Conservation (phyloP, 1,140 invertebrate species). For the Uloborus diversus region DNA sequence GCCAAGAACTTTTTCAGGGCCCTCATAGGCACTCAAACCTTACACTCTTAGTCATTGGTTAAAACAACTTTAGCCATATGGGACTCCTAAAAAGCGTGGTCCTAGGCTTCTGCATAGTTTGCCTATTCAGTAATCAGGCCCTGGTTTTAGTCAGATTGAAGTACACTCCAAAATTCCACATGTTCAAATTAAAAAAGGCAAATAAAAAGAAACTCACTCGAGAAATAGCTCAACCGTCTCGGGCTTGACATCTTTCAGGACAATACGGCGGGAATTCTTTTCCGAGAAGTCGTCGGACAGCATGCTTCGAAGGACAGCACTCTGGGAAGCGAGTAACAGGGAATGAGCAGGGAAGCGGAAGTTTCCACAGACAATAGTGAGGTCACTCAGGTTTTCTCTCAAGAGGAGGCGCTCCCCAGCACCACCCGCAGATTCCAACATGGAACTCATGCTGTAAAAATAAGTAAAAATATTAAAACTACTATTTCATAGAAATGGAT, state of each 20-base stretch:
- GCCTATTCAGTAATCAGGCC: too few relatives aligned
- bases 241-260: conserved; percentile 7
- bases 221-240: conserved; percentile 13
- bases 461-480: too few relatives aligned
- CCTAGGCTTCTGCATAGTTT: too few relatives aligned
- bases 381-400: conserved; percentile 34
- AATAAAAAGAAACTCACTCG: not conserved
- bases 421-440: not conserved
- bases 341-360: conserved; percentile 32
- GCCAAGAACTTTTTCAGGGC: too few relatives aligned
- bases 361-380: conserved; percentile 2
- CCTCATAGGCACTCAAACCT: too few relatives aligned
- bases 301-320: conserved; percentile 3
- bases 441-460: not conserved
- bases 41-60: too few relatives aligned
- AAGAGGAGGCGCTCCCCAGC: conserved; percentile 15
- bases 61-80: too few relatives aligned
- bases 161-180: too few relatives aligned
- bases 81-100: too few relatives aligned
- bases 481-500: too few relatives aligned
- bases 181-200: not conserved
- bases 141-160: too few relatives aligned
- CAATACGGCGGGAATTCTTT: conserved; percentile 1
- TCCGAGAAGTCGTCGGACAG: conserved; percentile 11
- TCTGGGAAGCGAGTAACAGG: conserved; percentile 16